A percentile compares a stretch with the other conserved stretches of the same genome.
Conservation (phyloP, 2,113 vertebrate species). For the Vulpes vulpes region DNA sequence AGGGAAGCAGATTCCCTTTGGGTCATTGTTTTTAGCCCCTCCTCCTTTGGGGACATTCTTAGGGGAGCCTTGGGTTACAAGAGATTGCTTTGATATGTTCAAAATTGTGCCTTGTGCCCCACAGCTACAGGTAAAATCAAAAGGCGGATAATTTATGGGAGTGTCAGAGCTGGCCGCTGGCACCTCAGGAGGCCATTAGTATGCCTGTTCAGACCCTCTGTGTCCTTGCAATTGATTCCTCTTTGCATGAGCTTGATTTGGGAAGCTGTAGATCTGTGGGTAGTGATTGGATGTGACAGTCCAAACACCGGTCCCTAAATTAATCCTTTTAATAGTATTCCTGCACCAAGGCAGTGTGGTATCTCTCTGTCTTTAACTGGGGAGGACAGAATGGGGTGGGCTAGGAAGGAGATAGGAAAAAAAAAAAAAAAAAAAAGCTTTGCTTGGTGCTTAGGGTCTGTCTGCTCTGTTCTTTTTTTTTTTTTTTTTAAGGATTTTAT, state of each 20-base stretch:
- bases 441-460: not conserved
- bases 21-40: conserved; percentile 79
- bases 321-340: conserved; percentile 85
- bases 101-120: conserved; percentile 83
- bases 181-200: conserved; percentile 84
- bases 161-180: conserved; percentile 84
- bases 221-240: conserved; percentile 85
- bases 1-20: conserved; percentile 73
- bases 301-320: conserved; percentile 84
- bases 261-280: conserved; percentile 85
- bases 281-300: conserved; percentile 86
- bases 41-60: conserved; percentile 74
- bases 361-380: not conserved
- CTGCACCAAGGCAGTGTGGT: conserved; percentile 45
- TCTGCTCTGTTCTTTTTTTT: not conserved
- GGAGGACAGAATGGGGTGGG: conserved; percentile 25
- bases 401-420: not conserved
- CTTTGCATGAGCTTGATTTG: conserved; percentile 84
- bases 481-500: too few relatives aligned
- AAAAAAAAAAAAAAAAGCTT: conserved; percentile 20
- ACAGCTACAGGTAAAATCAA: conserved; percentile 85
- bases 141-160: conserved; percentile 85
- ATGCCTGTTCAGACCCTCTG: conserved; percentile 85
- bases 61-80: conserved; percentile 71
- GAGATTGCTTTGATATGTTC: conserved; percentile 83